A percentile compares a stretch with the other conserved stretches of the same genome.
phyloP scores from a whole-genome alignment of 2,888 invertebrate species.

The Sthenelais limicola region DNA sequence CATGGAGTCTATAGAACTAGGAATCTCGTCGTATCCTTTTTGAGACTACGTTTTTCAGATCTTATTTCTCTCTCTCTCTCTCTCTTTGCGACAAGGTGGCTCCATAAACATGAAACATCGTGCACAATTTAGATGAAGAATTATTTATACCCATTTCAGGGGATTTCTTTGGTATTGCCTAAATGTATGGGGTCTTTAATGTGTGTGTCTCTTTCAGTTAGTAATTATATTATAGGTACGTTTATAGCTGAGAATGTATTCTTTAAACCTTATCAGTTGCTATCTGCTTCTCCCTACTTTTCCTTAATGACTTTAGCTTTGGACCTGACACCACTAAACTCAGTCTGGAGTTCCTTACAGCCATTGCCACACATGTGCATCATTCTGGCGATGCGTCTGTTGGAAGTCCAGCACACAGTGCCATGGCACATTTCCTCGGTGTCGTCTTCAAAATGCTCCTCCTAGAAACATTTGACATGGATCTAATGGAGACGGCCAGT shows the following conservation, averaged over 20 bases:
- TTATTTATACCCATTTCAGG: too few relatives aligned
- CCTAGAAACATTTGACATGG: slow-evolving; percentile 79
- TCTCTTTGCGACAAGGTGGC: too few relatives aligned
- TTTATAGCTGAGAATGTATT: too few relatives aligned
- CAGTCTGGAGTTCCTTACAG: slow-evolving; percentile 64
- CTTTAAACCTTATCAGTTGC: too few relatives aligned
- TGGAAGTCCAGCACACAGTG: slow-evolving; percentile 49
- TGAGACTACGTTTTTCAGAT: too few relatives aligned
- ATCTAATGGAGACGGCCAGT: slow-evolving; percentile 77
- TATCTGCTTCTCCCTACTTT: too few relatives aligned
- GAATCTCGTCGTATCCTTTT: slow-evolving; percentile 68
- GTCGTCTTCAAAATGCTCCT: slow-evolving; percentile 78
- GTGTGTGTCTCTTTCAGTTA: slow-evolving; percentile 1
- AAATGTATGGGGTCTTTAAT: not conserved
- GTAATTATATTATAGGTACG: too few relatives aligned
- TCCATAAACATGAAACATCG: too few relatives aligned
- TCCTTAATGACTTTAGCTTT: slow-evolving; percentile 14
- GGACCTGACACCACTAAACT: slow-evolving; percentile 64
- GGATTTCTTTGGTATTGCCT: not conserved
- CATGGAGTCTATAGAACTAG: slow-evolving; percentile 67
- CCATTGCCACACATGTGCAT: slow-evolving; percentile 59
- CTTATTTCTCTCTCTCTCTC: too few relatives aligned
- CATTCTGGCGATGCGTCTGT: slow-evolving; percentile 57
- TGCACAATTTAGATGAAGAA: too few relatives aligned
- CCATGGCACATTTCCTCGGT: slow-evolving; percentile 64